Evolutionary conservation across 2,888 invertebrate species (phyloP), one percentile per base, ranked within the genome.

Genomic region (Andrena minutula): DNA sequence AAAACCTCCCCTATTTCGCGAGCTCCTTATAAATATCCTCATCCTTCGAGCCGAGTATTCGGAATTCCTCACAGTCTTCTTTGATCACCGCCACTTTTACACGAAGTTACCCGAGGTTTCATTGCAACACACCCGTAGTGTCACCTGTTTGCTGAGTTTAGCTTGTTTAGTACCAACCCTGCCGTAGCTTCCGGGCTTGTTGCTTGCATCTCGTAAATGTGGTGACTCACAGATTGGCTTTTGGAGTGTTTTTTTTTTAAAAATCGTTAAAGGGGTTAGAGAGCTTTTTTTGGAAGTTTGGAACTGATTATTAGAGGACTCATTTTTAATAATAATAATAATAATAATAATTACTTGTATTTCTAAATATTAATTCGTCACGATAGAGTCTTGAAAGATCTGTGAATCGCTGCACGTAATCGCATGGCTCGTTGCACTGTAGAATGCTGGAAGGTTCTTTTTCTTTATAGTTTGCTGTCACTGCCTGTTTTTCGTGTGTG

Each of bases 401-500:
- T 28, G 73, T 51, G 61, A 61, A 6, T 47, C 51, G 7, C 30
- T 35, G 28, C 12, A n/a, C 5, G 12, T 8, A 20, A 2, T 16
- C 16, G 6, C 16, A 2, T n/a, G 51, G 12, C 35, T 26, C n/a
- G 16, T 60, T 20, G 30, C 23, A 65, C 32, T 3, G 10, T 56
- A 58, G n/a, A 23, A 49, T 56, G 6, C n/a, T 23, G 23, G 30
- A 69, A 23, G 53, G n/a, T 32, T n/a, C 20, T 61, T 32, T 26
- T 26, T 51, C 47, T 26, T 65, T 65, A 53, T 53, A 41, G 58
- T 70, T 58, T n/a, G 60, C 78, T 51, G 20, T 77, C 16, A 47
- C 32, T 60, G 49, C 64, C 41, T 28, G 26, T 49, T 32, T 32
- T 64, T 56, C 75, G 78, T 70, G 65, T 81, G 81, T 88, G 65